phyloP scores from a whole-genome alignment of 2,113 vertebrate genomes.

The Pachycephala philippinensis region DNA sequence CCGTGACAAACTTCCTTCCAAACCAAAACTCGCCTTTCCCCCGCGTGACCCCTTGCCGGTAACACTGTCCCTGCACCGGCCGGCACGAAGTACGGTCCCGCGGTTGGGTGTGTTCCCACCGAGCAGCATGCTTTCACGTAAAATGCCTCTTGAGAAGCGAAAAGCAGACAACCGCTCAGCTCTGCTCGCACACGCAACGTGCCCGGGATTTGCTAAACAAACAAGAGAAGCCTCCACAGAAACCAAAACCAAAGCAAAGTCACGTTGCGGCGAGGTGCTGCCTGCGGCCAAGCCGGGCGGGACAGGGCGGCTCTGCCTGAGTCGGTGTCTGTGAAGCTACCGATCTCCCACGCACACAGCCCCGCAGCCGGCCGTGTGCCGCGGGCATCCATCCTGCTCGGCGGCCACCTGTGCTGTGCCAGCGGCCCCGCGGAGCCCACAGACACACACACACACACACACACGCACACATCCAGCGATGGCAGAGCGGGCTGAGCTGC shows the following conservation, averaged over 20 bases:
- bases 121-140: rapidly evolving
- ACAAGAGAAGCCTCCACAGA: background rate
- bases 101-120: background rate
- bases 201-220: background rate
- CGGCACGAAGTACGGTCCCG: background rate
- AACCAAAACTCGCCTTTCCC: background rate
- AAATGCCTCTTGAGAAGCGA: background rate
- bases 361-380: background rate
- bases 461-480: rapidly evolving
- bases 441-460: background rate
- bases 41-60: background rate
- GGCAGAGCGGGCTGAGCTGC: background rate
- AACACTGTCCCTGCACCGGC: background rate
- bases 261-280: background rate
- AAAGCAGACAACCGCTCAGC: rapidly evolving
- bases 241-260: background rate
- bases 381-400: background rate
- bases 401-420: background rate
- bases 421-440: background rate
- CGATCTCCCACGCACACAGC: rapidly evolving
- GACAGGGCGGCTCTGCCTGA: rapidly evolving
- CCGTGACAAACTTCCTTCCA: background rate
- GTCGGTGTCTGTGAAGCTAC: background rate
- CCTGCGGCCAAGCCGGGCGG: background rate
- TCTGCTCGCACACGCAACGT: background rate